Percentiles rank a stretch among this genome's conserved stretches.
Evolutionary conservation across 2,113 vertebrate species (phyloP).

Genomic region (Candoia aspera): DNA sequence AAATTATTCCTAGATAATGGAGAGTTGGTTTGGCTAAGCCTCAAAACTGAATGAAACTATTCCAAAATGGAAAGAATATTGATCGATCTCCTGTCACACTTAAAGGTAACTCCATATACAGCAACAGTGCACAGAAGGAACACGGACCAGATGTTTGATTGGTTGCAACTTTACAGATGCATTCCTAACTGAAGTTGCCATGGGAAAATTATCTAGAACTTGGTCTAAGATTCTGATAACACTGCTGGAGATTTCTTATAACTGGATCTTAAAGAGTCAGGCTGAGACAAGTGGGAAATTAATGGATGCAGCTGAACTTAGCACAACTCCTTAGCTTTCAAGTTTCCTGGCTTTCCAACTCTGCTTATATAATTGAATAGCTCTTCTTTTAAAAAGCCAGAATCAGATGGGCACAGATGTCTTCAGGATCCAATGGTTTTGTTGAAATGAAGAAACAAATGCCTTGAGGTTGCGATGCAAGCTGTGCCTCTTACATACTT

Average conservation of each 20-base stretch:
- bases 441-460: neutral
- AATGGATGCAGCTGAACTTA: neutral
- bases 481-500: neutral
- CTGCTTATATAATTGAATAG: neutral
- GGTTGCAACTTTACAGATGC: neutral
- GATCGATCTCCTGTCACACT: neutral
- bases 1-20: neutral
- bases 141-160: neutral
- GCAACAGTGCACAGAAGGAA: neutral
- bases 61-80: neutral
- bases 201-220: neutral
- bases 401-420: neutral
- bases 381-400: neutral
- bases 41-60: neutral
- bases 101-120: neutral
- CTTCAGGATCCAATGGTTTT: neutral
- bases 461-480: neutral
- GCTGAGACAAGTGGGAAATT: neutral
- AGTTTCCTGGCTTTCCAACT: neutral
- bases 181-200: neutral
- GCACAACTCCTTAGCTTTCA: neutral
- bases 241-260: neutral
- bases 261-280: neutral
- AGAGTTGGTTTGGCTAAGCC: neutral
- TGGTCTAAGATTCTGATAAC: neutral